phyloP scores from a whole-genome alignment of 2,797 vertebrate genomes.

The Amblyraja radiata region DNA sequence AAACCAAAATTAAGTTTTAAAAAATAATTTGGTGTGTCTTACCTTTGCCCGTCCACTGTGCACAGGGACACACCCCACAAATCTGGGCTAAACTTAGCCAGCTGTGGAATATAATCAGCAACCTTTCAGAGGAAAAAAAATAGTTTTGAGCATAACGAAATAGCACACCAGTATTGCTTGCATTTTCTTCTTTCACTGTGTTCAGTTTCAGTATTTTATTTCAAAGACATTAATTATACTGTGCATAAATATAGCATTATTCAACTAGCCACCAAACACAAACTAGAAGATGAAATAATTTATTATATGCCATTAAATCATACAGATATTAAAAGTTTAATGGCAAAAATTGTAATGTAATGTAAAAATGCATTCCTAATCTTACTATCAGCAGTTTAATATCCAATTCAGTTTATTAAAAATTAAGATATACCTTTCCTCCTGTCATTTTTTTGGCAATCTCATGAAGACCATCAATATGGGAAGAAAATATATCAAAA shows the following conservation, averaged over 20 bases:
- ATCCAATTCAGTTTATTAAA: neutral
- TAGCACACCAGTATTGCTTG: neutral
- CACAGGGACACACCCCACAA: slow-evolving; percentile 92
- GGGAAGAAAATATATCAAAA: slow-evolving; percentile 85
- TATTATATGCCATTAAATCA: neutral
- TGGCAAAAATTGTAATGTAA: neutral
- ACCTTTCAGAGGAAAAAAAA: slow-evolving; percentile 61
- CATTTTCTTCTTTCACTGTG: no score
- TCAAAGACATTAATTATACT: neutral
- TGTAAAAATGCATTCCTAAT: neutral
- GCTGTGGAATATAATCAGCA: slow-evolving; percentile 95
- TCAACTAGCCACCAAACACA: neutral
- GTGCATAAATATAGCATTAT: neutral
- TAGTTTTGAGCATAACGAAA: neutral
- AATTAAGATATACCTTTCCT: slow-evolving; percentile 69
- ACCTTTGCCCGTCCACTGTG: slow-evolving; percentile 97
- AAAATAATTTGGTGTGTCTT: slow-evolving; percentile 39
- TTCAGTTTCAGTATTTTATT: neutral
- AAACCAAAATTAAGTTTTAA: neutral
- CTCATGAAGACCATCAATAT: slow-evolving; percentile 85
- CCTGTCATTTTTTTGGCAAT: slow-evolving; percentile 81
- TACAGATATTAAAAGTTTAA: neutral
- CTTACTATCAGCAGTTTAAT: neutral
- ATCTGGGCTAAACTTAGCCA: slow-evolving; percentile 94
- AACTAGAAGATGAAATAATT: neutral